Evolutionary conservation across 2,888 invertebrate genomes (phyloP).

Genomic region (Meganola albula): DNA sequence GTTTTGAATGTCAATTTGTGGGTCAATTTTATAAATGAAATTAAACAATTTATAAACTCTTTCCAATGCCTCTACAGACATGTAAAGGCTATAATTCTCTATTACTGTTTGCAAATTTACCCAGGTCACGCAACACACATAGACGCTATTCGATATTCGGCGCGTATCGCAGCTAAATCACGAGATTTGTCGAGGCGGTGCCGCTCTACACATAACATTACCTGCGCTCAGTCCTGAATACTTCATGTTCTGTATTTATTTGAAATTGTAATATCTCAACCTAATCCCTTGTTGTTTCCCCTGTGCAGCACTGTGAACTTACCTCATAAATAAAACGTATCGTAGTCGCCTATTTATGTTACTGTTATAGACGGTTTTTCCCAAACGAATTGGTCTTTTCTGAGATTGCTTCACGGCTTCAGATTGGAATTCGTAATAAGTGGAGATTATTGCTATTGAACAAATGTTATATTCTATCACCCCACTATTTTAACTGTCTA

Average conservation of each 20-base stretch:
- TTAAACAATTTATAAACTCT: conserved; percentile 18
- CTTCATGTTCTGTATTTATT: conserved; percentile 75
- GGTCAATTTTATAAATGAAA: conserved; percentile 19
- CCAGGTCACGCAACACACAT: conserved; percentile 70
- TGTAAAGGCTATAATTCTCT: conserved; percentile 63
- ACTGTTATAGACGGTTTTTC: conserved; percentile 54
- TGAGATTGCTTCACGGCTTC: no score
- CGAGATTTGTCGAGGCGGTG: conserved; percentile 73
- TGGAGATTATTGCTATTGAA: no score
- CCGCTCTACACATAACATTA: conserved; percentile 68
- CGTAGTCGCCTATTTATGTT: conserved; percentile 64
- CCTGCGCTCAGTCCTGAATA: conserved; percentile 72
- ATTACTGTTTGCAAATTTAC: conserved; percentile 69
- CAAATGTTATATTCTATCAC: no score
- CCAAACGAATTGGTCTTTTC: conserved; percentile 39
- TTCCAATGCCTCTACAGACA: conserved; percentile 20
- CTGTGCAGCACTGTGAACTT: conserved; percentile 58
- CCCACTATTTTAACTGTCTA: no score
- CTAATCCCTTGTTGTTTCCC: conserved; percentile 69
- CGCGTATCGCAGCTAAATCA: conserved; percentile 74
- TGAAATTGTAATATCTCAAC: conserved; percentile 74
- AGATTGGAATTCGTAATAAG: no score
- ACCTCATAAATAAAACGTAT: conserved; percentile 66
- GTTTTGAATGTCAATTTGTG: no score
- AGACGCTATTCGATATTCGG: conserved; percentile 69